phyloP scores from a whole-genome alignment of 2,888 invertebrate genomes.

The Eristalis pertinax region DNA sequence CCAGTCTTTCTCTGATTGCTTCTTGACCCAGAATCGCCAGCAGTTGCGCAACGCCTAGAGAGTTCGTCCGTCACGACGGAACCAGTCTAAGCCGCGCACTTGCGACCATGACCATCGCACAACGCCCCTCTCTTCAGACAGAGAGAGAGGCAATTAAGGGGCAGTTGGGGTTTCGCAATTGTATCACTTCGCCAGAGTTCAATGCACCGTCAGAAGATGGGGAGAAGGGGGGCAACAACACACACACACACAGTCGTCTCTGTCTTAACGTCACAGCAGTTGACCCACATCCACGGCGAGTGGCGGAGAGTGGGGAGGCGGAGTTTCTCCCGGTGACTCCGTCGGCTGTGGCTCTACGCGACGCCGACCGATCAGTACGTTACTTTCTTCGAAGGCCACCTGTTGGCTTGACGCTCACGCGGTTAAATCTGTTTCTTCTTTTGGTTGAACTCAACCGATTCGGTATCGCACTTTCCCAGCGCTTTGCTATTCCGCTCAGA shows the following conservation, averaged over 20 bases:
- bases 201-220: constrained; percentile 2
- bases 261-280: constrained; percentile 20
- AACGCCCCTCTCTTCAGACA: not conserved
- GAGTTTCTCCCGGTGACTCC: constrained; percentile 13
- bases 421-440: not conserved
- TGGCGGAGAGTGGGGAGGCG: not conserved
- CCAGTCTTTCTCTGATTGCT: not conserved
- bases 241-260: not conserved
- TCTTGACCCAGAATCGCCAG: not conserved
- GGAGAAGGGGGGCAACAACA: not conserved
- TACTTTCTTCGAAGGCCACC: constrained; percentile 57
- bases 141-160: not conserved
- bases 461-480: constrained; percentile 33
- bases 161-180: constrained; percentile 27
- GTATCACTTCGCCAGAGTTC: constrained; percentile 17
- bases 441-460: not conserved
- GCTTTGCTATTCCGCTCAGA: constrained; percentile 23
- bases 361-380: constrained; percentile 14
- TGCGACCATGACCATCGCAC: constrained; percentile 33
- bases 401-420: constrained; percentile 26
- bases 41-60: constrained; percentile 22
- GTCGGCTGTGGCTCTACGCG: constrained; percentile 13
- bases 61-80: not conserved
- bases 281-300: constrained; percentile 32
- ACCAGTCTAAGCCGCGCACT: constrained; percentile 9